A percentile compares a stretch with the other conserved stretches of the same genome.
Conservation (phyloP, 2,888 invertebrate species). For the Andricus curvator region DNA sequence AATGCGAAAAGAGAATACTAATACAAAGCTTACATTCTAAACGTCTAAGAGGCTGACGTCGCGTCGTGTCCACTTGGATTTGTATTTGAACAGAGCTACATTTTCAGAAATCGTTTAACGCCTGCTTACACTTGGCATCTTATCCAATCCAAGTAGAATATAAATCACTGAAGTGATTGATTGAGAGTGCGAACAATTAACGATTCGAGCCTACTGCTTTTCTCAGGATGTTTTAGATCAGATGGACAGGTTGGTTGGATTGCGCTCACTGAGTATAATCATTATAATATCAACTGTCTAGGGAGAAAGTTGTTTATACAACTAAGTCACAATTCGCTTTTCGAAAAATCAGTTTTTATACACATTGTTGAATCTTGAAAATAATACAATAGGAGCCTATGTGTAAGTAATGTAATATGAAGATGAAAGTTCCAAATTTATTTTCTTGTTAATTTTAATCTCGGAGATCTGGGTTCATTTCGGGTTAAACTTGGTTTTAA, state of each 20-base stretch:
- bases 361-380: neutral
- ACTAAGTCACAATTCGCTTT: neutral
- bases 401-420: too few species aligned
- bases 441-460: too few species aligned
- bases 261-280: neutral
- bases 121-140: neutral
- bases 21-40: neutral
- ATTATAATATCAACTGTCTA: neutral
- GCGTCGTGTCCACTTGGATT: neutral
- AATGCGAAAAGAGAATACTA: neutral
- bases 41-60: neutral
- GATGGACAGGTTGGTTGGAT: neutral
- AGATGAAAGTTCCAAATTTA: too few species aligned
- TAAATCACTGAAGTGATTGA: slow-evolving; percentile 15
- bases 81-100: neutral
- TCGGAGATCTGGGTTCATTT: too few species aligned
- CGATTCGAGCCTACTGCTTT: neutral
- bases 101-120: slow-evolving; percentile 17
- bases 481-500: too few species aligned
- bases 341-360: neutral
- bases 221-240: neutral
- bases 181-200: slow-evolving; percentile 10
- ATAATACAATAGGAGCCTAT: too few species aligned
- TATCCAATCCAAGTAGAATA: neutral
- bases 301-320: slow-evolving; percentile 2